Evolutionary conservation across 1,140 invertebrate genomes (phyloP), one percentile per base, ranked within the genome.

Genomic region (Tetramorium parvispinum): DNA sequence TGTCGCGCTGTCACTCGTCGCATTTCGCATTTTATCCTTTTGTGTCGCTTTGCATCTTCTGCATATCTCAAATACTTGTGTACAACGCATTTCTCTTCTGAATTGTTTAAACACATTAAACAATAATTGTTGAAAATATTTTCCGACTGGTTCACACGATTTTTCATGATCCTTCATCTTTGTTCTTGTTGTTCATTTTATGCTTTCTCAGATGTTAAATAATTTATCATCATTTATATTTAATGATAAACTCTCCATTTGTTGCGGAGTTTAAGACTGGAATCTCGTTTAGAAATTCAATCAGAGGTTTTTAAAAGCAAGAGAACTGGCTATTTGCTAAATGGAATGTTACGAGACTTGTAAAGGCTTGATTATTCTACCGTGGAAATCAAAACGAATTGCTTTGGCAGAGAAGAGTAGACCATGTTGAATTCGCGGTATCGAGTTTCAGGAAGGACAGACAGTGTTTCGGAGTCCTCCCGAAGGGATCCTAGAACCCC

Each of bases 351-450:
- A 57, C 63, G 66, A 73, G 53, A 73, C 49, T 73, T 46, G 37
- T 49, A 43, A 27, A 43, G 51, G 11, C 40, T 59, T 11, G 68
- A 27, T 73, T 2, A 61, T 81, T 24, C 37, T 16, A 49, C 11
- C 40, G 37, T 61, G 66, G 5, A 75, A 83, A 83, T 83, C 53
- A 59, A 75, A 83, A 82, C 24, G 24, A 73, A 83, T 83, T 40
- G 18, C 53, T 16, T 37, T 27, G 53, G 18, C 7, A 55, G 6
- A 32, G 40, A 13, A 59, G 43, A 10, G n/a, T 27, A 53, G 51
- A 71, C 32, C 46, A 13, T 37, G 11, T n/a, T 40, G 37, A 73
- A 73, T 73, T 2, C 37, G 24, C 21, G 37, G 66, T 68, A n/a
- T 59, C n/a, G 53, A 73, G 53, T 82, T 82, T 75, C 79, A n/a